Base-by-base conservation (phyloP, 2,888 invertebrate genomes). In the Caenorhabditis sp. region DNA sequence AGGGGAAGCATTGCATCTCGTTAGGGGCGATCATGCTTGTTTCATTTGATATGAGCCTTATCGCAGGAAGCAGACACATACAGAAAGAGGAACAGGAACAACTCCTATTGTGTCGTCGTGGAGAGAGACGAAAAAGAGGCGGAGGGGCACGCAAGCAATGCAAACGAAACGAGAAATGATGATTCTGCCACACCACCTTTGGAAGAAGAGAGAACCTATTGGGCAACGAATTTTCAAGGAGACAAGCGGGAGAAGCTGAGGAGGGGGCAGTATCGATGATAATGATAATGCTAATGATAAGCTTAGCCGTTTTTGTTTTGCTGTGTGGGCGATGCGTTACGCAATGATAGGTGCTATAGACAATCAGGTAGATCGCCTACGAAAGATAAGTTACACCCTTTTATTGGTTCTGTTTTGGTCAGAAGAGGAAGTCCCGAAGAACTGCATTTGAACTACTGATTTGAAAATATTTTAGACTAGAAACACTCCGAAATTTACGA, bases 21-120 rank as follows among this genome's bases (percentile, higher is more conserved):
- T 59, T 70, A 70, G 59, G n/a, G n/a, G n/a, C 59, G 52, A 70
- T 59, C 70, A 70, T 70, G 70, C 59, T 70, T 70, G 59, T 70
- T 61, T 70, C 70, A 70, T 55, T 71, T 71, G 71, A 71, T 71
- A 61, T 71, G 71, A 71, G 71, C 71, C 56, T 71, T 71, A 71
- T 71, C 71, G 71, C 71, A 70, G 53, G 61, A 61, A 70, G 27
- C 17, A 41, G 32, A 52, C 1, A 26, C 35, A 27, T 55, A 35
- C 37, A 70, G 58, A 63, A 46, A 53, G 65, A 73, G 73, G 65
- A 73, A 73, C 73, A 73, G 71, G 71, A 71, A 71, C 71, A 71
- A 71, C 71, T 71, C 62, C 71, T 71, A 71, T 71, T 71, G 71
- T 71, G 65, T 58, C 52, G 59, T 52, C 53, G 63, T 22, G 30